Conservation (phyloP, 2,113 vertebrate genomes). For the Aptenodytes patagonicus region DNA sequence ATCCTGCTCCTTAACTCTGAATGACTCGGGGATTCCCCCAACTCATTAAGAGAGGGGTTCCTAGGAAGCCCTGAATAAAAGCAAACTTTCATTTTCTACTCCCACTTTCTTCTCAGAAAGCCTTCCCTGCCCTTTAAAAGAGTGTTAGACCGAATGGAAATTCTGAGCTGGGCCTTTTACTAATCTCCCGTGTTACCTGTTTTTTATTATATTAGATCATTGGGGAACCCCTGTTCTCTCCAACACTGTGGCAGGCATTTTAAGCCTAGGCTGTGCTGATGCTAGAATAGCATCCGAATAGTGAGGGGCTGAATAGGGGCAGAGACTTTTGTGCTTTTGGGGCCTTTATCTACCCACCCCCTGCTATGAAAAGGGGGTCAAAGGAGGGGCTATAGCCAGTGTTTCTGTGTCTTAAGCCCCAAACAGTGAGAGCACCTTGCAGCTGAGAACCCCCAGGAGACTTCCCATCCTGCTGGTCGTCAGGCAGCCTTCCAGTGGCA, state of each 20-base stretch:
- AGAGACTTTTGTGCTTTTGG: background rate
- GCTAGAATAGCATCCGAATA: background rate
- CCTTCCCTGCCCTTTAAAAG: background rate
- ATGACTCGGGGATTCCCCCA: background rate
- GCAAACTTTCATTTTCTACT: background rate
- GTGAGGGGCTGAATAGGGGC: background rate
- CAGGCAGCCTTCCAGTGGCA: fast-evolving
- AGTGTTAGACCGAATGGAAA: background rate
- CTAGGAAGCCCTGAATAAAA: background rate
- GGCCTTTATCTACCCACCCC: background rate
- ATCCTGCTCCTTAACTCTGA: background rate
- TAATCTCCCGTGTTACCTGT: background rate
- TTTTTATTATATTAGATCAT: background rate
- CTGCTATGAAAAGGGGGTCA: background rate
- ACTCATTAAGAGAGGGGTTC: background rate
- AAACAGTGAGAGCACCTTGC: background rate
- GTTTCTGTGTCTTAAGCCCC: too few relatives aligned
- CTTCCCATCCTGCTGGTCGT: background rate
- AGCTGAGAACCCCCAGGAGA: background rate
- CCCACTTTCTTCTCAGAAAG: background rate
- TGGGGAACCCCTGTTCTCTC: background rate
- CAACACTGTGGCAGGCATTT: background rate
- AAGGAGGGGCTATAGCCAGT: background rate
- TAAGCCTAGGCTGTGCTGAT: background rate
- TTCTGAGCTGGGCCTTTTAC: background rate